These are phyloP conservation scores for Gyps fulvus DNA, from an alignment of 2,113 vertebrate species.

Conservation along the genomic window DNA sequence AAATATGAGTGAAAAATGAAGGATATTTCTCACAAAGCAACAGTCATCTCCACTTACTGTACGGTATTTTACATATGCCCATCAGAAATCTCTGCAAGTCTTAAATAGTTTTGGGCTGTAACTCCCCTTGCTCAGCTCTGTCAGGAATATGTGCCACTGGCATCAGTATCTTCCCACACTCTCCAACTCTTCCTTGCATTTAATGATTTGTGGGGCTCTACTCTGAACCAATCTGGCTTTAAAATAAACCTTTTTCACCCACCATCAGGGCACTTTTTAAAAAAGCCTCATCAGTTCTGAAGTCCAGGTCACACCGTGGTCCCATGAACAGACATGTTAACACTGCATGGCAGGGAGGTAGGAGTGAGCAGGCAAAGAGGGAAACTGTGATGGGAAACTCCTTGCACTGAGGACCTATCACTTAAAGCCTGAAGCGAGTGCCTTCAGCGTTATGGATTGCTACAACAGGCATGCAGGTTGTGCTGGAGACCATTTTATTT, in stretches of 20 bases:
- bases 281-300: neutral
- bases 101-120: neutral
- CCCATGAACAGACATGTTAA: neutral
- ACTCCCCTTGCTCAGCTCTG: neutral
- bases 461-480: neutral
- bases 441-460: neutral
- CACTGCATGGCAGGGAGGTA: neutral
- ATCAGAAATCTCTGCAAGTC: neutral
- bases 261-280: neutral
- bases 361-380: neutral
- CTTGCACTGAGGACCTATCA: neutral
- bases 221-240: neutral
- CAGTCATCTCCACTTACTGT: neutral
- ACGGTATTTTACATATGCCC: neutral
- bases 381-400: neutral
- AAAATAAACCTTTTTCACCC: neutral
- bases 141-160: neutral
- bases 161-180: neutral
- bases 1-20: neutral
- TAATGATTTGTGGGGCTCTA: neutral
- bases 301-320: neutral
- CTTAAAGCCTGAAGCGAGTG: neutral
- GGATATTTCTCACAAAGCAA: neutral
- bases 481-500: neutral
- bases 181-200: neutral